phyloP scores from a whole-genome alignment of 2,888 invertebrate genomes.

The Drosophila niveifrons region DNA sequence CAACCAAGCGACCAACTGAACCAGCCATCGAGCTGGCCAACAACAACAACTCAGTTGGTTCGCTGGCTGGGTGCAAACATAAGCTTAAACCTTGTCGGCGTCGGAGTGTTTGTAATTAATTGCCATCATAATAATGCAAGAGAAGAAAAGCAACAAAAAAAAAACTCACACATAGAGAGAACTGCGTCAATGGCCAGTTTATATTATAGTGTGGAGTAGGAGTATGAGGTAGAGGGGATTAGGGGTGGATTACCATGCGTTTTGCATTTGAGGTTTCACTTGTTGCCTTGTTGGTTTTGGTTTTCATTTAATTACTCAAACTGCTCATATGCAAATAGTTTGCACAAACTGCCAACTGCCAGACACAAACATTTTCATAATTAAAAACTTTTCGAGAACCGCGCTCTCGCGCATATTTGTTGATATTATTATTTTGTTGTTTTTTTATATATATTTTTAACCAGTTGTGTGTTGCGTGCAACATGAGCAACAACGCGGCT shows the following conservation, averaged over 20 bases:
- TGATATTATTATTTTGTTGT: not conserved
- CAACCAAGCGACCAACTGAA: too few species aligned
- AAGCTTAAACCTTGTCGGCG: constrained; percentile 49
- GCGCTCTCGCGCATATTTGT: constrained; percentile 11
- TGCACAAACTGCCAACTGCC: constrained; percentile 32
- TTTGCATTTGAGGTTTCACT: constrained; percentile 44
- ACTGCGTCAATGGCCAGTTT: constrained; percentile 15
- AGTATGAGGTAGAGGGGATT: not conserved
- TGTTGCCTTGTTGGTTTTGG: constrained; percentile 40
- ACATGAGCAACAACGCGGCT: constrained; percentile 27
- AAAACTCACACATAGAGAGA: not conserved
- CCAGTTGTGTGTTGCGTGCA: constrained; percentile 39
- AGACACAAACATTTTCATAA: constrained; percentile 49
- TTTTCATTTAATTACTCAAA: constrained; percentile 55
- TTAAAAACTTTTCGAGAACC: constrained; percentile 42
- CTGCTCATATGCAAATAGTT: constrained; percentile 43
- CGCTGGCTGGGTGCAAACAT: constrained; percentile 20
- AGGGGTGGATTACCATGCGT: constrained; percentile 26
- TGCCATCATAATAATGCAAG: constrained; percentile 63
- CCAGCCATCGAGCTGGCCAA: not conserved
- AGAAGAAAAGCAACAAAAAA: constrained; percentile 5
- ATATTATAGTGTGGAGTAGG: not conserved
- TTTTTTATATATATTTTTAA: constrained; percentile 5
- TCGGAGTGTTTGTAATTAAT: constrained; percentile 69
- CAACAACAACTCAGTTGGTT: constrained; percentile 8